Evolutionary conservation across 1,140 invertebrate genomes (phyloP).

Genomic region (Drosophila sproati): DNA sequence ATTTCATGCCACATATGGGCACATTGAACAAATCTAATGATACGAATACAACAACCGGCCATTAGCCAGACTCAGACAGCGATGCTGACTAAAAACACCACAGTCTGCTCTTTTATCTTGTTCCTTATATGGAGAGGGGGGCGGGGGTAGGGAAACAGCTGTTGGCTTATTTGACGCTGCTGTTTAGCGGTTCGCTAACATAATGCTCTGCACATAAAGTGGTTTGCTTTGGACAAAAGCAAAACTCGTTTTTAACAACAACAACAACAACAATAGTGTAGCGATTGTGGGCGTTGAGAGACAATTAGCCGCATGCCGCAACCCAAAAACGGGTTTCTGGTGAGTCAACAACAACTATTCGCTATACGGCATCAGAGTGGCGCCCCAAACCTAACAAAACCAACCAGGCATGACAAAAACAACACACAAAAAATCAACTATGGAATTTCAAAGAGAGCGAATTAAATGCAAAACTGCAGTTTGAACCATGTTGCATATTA

Average conservation of each 20-base stretch:
- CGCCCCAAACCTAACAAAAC: constrained; percentile 37
- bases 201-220: constrained; percentile 38
- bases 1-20: constrained; percentile 54
- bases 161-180: constrained; percentile 2
- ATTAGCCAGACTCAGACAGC: neutral
- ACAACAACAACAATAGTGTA: constrained; percentile 33
- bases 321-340: constrained; percentile 65
- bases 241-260: constrained; percentile 41
- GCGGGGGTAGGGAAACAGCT: constrained; percentile 19
- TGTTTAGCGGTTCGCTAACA: constrained; percentile 31
- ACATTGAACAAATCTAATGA: constrained; percentile 17
- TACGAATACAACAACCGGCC: neutral
- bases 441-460: constrained; percentile 11
- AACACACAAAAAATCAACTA: constrained; percentile 13
- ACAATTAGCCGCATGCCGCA: constrained; percentile 80
- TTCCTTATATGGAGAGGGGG: neutral
- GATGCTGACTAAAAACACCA: too few relatives aligned
- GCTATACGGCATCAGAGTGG: constrained; percentile 43
- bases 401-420: constrained; percentile 13
- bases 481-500: constrained; percentile 30
- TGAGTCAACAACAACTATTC: constrained; percentile 65
- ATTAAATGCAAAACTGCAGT: constrained; percentile 9
- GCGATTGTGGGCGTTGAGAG: constrained; percentile 69
- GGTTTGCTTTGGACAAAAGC: constrained; percentile 35
- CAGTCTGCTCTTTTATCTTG: neutral